phyloP scores from a whole-genome alignment of 2,888 invertebrate genomes.

The Diarsia mendica region DNA sequence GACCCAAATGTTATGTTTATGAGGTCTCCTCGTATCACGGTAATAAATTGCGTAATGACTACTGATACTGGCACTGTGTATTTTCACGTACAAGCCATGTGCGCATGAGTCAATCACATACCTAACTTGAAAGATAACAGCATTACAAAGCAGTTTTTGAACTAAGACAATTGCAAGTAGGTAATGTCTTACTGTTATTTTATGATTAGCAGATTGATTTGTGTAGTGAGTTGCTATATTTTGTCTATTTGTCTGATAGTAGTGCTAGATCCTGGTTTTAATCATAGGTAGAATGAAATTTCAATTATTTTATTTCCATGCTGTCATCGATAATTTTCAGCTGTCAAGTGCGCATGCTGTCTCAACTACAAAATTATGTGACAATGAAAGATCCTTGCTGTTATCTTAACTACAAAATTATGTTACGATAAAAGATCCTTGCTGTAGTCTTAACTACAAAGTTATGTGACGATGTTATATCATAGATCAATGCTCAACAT shows the following conservation, averaged over 20 bases:
- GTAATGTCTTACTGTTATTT: slow-evolving; percentile 19
- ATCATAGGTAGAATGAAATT: background rate
- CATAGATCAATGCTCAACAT: no score
- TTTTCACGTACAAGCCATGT: slow-evolving; percentile 32
- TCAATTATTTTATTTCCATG: background rate
- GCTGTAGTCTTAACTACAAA: no score
- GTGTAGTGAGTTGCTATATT: slow-evolving; percentile 22
- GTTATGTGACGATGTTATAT: no score
- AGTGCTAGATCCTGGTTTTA: slow-evolving; percentile 11
- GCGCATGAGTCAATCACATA: slow-evolving; percentile 44
- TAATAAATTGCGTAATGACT: slow-evolving; percentile 14
- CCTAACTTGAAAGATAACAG: slow-evolving; percentile 34
- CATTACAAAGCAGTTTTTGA: slow-evolving; percentile 42
- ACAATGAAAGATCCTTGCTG: no score
- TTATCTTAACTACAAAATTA: no score
- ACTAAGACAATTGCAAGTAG: slow-evolving; percentile 27
- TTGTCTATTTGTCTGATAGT: slow-evolving; percentile 24
- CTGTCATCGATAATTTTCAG: background rate
- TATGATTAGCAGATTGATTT: slow-evolving; percentile 7
- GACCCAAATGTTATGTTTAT: background rate
- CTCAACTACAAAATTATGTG: no score
- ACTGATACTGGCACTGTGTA: slow-evolving; percentile 12
- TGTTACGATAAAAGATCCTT: no score
- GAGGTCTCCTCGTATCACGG: background rate
- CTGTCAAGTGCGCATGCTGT: background rate